These are phyloP conservation scores for Geophilus truncorum DNA, from an alignment of 2,888 invertebrate species.

Conservation along the genomic window DNA sequence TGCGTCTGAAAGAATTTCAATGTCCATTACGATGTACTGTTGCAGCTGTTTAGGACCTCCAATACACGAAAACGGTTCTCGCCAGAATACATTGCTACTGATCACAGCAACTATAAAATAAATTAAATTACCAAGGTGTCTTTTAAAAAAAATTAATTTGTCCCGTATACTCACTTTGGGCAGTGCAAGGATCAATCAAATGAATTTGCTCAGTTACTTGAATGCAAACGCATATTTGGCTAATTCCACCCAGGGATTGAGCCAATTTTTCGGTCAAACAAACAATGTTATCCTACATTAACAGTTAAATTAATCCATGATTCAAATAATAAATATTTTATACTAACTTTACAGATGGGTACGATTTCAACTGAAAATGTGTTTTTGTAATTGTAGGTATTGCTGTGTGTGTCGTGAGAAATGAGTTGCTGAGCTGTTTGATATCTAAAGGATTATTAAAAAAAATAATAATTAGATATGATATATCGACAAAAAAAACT, in stretches of 20 bases:
- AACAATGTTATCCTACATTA: conserved; percentile 58
- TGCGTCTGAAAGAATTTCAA: conserved; percentile 69
- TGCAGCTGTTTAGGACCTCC: conserved; percentile 85
- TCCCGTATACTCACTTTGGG: conserved; percentile 61
- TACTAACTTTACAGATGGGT: conserved; percentile 82
- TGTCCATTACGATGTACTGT: conserved; percentile 92
- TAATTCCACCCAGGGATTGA: conserved; percentile 79
- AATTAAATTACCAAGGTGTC: background rate
- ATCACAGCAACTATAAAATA: conserved; percentile 70
- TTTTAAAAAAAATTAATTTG: background rate
- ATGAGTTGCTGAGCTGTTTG: conserved; percentile 90
- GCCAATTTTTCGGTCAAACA: conserved; percentile 82
- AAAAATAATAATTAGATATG: background rate
- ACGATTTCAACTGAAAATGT: conserved; percentile 88
- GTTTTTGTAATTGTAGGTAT: conserved; percentile 93
- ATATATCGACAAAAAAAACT: background rate
- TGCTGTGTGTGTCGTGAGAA: conserved; percentile 95
- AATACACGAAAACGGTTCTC: conserved; percentile 77
- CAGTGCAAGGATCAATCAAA: conserved; percentile 83
- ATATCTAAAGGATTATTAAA: conserved; percentile 53
- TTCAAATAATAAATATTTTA: too few relatives aligned
- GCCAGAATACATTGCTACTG: conserved; percentile 72
- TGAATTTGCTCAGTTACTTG: conserved; percentile 85
- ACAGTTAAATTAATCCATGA: background rate
- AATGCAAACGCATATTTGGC: conserved; percentile 78